Percentiles rank a stretch among this genome's conserved stretches.
Evolutionary conservation across 2,888 invertebrate genomes (phyloP).

Genomic region (Ectemnius continuus): DNA sequence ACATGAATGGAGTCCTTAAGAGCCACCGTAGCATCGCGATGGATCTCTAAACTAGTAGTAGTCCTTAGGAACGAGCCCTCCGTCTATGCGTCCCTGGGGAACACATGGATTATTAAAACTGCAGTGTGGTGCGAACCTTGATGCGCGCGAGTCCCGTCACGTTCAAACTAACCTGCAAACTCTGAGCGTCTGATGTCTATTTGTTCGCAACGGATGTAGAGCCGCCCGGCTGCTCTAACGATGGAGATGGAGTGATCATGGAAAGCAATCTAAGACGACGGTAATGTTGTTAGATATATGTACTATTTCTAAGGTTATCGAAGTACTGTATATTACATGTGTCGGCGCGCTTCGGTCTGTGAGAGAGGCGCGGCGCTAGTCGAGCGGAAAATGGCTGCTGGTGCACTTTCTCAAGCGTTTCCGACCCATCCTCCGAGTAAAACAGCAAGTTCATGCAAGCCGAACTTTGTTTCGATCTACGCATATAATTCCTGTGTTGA

Average conservation of each 20-base stretch:
- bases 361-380: neutral
- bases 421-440: too few species aligned
- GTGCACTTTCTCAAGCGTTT: too few species aligned
- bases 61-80: slow-evolving; percentile 63
- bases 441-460: too few species aligned
- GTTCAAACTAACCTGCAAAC: too few species aligned
- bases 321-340: slow-evolving; percentile 70
- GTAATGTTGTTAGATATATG: slow-evolving; percentile 76
- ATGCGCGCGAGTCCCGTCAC: too few species aligned
- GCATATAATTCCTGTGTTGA: too few species aligned
- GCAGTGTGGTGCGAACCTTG: too few species aligned
- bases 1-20: slow-evolving; percentile 7
- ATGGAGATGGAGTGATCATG: slow-evolving; percentile 72
- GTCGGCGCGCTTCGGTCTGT: slow-evolving; percentile 4
- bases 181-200: too few species aligned
- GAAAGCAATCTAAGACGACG: slow-evolving; percentile 76
- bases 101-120: too few species aligned
- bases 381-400: too few species aligned
- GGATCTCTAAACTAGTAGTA: slow-evolving; percentile 66
- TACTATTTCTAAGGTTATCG: slow-evolving; percentile 72
- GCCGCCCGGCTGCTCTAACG: slow-evolving; percentile 14
- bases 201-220: too few species aligned
- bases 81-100: slow-evolving; percentile 43
- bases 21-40: slow-evolving; percentile 60
- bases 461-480: too few species aligned